Evolutionary conservation across 2,888 invertebrate genomes (phyloP), one percentile per base, ranked within the genome.

Genomic region (Exocentrus adspersus): DNA sequence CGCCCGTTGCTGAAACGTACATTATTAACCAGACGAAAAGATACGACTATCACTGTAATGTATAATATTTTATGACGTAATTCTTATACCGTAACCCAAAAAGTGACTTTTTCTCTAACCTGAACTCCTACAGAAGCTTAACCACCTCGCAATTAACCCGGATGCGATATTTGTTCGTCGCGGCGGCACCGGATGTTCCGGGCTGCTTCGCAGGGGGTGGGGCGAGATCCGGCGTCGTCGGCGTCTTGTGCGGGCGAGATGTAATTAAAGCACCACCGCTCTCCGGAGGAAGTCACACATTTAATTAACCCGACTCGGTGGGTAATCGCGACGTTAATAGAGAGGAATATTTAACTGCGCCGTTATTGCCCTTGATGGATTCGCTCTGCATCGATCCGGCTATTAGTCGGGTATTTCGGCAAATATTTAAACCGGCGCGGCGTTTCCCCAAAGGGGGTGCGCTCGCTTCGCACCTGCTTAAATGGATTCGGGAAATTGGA

Each of bases 271-370:
- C 77, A 60, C 72, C 73, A 72, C 76, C 78, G 70, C 74, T 72
- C 74, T 75, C 70, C 73, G 73, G 77, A 76, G 78, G 75, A 77
- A 81, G 81, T 81, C 81, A 77, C 81, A 81, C 80, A 81, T 81
- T 82, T 82, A 81, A 82, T 82, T 81, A 81, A 81, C 81, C 80
- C 77, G 77, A 75, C 72, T 78, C 75, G 78, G 77, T 76, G 78
- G 79, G 79, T 81, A 80, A 81, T 81, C 79, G 80, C 77, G 74
- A 79, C 78, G 80, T 80, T 81, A 82, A 81, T 80, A 79, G 80
- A 79, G 79, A 78, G 79, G 79, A 80, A 81, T 81, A 80, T 80
- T 81, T 80, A 79, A 81, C 81, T 80, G 79, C 79, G 68, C 75
- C 77, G 73, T 79, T 78, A 77, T 76, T 75, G 74, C 76, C 75